These are phyloP conservation scores for Etheostoma cragini DNA, from an alignment of 2,113 vertebrate genomes.

Conservation along the genomic window DNA sequence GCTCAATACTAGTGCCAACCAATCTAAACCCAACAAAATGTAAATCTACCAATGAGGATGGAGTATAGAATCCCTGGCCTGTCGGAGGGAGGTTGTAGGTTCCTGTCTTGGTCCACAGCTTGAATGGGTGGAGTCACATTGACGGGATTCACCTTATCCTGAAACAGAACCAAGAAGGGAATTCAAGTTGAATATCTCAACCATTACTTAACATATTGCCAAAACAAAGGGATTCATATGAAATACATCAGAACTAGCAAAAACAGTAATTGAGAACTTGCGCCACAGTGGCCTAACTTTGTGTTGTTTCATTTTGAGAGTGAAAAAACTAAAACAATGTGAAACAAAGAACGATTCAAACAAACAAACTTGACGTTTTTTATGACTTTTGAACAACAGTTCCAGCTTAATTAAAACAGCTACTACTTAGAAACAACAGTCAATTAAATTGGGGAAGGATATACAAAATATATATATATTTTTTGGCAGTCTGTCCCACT, in stretches of 20 bases:
- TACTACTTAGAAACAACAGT: slow-evolving; percentile 1
- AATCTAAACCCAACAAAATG: neutral
- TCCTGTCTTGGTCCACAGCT: slow-evolving; percentile 94
- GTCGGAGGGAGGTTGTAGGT: slow-evolving; percentile 94
- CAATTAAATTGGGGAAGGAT: neutral
- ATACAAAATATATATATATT: neutral
- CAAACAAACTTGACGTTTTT: neutral
- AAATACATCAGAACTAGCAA: neutral
- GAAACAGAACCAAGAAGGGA: slow-evolving; percentile 35
- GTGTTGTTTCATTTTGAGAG: neutral
- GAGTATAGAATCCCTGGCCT: slow-evolving; percentile 95
- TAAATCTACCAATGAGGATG: slow-evolving; percentile 93
- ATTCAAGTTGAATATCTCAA: neutral
- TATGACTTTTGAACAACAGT: neutral
- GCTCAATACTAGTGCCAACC: neutral
- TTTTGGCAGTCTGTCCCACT: neutral
- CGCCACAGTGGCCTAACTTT: neutral
- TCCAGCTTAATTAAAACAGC: slow-evolving; percentile 1
- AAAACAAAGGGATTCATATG: slow-evolving; percentile 12
- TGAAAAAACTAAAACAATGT: neutral
- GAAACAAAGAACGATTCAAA: neutral
- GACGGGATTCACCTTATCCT: slow-evolving; percentile 93
- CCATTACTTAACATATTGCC: slow-evolving; percentile 12
- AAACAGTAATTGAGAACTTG: neutral
- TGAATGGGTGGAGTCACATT: slow-evolving; percentile 93